Conservation (phyloP, 2,797 vertebrate species). For the Hapalemur alaotrensis region DNA sequence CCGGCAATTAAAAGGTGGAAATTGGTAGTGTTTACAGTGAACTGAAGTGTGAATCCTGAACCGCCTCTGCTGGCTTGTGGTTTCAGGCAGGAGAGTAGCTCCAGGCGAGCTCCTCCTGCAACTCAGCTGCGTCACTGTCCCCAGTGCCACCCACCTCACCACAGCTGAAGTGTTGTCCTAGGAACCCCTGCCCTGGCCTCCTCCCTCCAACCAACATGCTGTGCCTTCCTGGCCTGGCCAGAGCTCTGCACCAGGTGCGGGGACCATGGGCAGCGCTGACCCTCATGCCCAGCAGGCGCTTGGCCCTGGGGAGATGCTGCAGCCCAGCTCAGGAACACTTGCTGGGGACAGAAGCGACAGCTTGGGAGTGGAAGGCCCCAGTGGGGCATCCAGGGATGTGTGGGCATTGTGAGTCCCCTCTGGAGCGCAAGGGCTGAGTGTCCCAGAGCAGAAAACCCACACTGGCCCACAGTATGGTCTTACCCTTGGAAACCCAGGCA, state of each 20-base stretch:
- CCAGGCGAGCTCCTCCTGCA: neutral
- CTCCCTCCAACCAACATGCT: fast-evolving
- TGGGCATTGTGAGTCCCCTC: neutral
- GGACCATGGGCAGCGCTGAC: neutral
- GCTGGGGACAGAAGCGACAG: neutral
- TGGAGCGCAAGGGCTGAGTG: neutral
- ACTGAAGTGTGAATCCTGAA: slow-evolving; percentile 61
- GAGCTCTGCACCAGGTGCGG: neutral
- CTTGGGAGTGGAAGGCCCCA: neutral
- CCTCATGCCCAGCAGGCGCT: neutral
- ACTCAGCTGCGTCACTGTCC: neutral
- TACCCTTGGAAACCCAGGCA: neutral
- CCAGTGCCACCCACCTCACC: neutral
- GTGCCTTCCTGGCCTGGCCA: neutral
- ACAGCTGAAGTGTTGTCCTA: fast-evolving
- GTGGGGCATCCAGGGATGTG: neutral
- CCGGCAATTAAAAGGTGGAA: neutral
- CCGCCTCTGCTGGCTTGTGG: neutral
- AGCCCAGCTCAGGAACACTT: neutral
- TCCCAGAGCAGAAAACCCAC: neutral
- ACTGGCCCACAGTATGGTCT: no score
- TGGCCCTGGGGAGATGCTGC: neutral
- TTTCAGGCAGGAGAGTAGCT: neutral
- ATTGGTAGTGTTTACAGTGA: neutral
- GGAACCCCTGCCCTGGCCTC: neutral